phyloP scores from a whole-genome alignment of 2,888 invertebrate genomes.

The Lasioglossum figueresi region DNA sequence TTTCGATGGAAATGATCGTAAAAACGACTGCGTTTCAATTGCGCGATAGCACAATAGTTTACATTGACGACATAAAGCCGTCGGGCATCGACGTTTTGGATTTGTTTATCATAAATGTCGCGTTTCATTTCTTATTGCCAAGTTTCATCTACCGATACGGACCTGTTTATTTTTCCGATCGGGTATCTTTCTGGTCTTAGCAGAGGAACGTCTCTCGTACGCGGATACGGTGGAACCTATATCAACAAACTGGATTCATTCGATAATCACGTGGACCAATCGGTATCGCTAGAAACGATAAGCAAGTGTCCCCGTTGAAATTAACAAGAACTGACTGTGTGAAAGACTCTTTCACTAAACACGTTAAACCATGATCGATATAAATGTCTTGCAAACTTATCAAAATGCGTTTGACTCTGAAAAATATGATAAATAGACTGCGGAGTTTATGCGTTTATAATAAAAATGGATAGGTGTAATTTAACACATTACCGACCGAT shows the following conservation, averaged over 20 bases:
- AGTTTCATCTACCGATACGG: neutral
- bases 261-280: neutral
- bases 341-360: neutral
- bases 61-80: neutral
- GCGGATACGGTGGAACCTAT: neutral
- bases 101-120: conserved; percentile 49
- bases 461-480: too few relatives aligned
- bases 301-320: neutral
- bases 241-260: neutral
- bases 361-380: neutral
- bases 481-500: too few relatives aligned
- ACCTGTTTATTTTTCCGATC: neutral
- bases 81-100: neutral
- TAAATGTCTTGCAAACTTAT: neutral
- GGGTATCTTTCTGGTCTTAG: neutral
- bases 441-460: too few relatives aligned
- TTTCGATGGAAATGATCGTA: conserved; percentile 51
- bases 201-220: neutral
- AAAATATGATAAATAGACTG: too few relatives aligned
- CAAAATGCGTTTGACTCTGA: neutral
- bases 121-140: neutral
- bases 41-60: conserved; percentile 22
- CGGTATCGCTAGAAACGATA: neutral
- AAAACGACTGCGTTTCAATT: conserved; percentile 38
- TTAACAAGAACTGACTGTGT: too few relatives aligned